phyloP scores from a whole-genome alignment of 2,888 invertebrate genomes.

The Eledone cirrhosa region DNA sequence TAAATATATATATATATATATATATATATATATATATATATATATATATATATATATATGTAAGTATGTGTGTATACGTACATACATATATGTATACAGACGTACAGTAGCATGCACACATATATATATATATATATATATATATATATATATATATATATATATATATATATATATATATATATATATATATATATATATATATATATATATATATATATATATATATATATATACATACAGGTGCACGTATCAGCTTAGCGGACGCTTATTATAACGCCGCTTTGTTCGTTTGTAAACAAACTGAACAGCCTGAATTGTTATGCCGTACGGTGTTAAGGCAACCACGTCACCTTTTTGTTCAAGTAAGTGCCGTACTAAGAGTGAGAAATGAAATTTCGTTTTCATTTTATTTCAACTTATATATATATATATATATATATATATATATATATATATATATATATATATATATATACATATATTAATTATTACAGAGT shows the following conservation, averaged over 20 bases:
- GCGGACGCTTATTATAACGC: no score
- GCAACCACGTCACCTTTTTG: no score
- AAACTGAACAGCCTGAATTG: no score
- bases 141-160: neutral
- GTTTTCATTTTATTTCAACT: neutral
- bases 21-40: no score
- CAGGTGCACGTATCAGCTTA: neutral
- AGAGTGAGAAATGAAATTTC: neutral
- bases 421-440: neutral
- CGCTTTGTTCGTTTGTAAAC: no score
- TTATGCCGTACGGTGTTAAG: no score
- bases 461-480: slow-evolving; percentile 6
- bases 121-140: neutral
- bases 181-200: neutral
- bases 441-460: neutral
- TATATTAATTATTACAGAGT: slow-evolving; percentile 1
- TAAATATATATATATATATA: no score
- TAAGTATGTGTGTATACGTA: no score
- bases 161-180: neutral
- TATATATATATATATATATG: no score
- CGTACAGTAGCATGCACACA: neutral
- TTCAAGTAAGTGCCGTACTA: no score
- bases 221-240: neutral
- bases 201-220: slow-evolving; percentile 4
- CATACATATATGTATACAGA: no score